phyloP scores from a whole-genome alignment of 2,888 invertebrate genomes.

The Apamea anceps region DNA sequence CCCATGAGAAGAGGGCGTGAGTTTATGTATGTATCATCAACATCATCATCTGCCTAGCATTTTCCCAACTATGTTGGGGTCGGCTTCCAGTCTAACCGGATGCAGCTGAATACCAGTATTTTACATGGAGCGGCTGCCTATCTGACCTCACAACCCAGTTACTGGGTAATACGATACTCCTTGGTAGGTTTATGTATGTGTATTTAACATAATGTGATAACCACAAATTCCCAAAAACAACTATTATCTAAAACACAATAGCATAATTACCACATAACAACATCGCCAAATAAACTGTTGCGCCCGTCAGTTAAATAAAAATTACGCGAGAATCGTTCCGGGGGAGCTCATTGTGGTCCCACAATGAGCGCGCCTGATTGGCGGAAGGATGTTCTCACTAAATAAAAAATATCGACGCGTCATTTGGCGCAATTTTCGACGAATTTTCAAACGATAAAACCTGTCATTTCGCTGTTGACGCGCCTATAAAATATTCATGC shows the following conservation, averaged over 20 bases:
- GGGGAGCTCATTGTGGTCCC: constrained; percentile 86
- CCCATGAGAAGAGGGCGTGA: neutral
- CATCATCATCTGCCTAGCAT: no score
- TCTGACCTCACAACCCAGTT: no score
- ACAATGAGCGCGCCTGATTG: constrained; percentile 90
- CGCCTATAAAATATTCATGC: constrained; percentile 91
- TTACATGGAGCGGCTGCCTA: no score
- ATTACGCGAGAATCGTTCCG: constrained; percentile 85
- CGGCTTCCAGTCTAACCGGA: no score
- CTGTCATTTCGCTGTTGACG: constrained; percentile 90
- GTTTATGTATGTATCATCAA: no score
- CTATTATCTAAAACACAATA: constrained; percentile 6
- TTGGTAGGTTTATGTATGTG: neutral
- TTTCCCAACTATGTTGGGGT: no score
- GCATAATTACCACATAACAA: constrained; percentile 62
- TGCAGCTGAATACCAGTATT: no score
- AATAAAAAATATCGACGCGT: constrained; percentile 90
- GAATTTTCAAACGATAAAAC: constrained; percentile 91
- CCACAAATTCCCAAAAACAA: neutral
- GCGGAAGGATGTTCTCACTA: constrained; percentile 90
- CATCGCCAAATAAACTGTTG: constrained; percentile 84
- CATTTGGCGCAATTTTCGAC: constrained; percentile 90
- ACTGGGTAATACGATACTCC: no score
- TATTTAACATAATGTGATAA: neutral
- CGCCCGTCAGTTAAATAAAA: constrained; percentile 87